Evolutionary conservation across 2,113 vertebrate species (phyloP), one percentile per base, ranked within the genome.

Genomic region (Gymnorhina tibicen): DNA sequence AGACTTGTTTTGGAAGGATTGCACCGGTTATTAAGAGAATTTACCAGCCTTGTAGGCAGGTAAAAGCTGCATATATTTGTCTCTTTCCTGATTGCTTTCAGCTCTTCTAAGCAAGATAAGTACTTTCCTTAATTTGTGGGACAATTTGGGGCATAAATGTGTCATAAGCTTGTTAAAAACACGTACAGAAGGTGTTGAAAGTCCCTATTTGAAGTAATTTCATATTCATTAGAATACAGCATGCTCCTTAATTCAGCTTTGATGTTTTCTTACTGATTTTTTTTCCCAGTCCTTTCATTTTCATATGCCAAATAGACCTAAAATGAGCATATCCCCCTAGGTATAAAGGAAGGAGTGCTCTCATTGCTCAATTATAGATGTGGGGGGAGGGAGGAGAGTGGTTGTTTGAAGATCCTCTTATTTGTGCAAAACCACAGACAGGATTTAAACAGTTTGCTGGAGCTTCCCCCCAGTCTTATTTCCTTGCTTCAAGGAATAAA

Each of bases 201-300:
- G 68, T 41, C 87, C 52, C 18, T 78, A 50, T 52, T 75, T 79
- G 70, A 78, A 76, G 49, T 58, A n/a, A 72, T 63, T 86, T 88
- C 46, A 15, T 80, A 50, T 67, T 92, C 80, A 92, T 94, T 89
- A 83, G 79, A 89, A 70, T 66, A 46, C 35, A 74, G 53, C 37
- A 12, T 77, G 70, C 50, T 89, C 55, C 32, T 86, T 82, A 81
- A 78, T 85, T 92, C 20, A 69, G 60, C 69, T 85, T 94, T 76
- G 91, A 86, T 96, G 83, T 75, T 96, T 76, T 67, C 90, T 79
- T 76, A 67, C 60, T 87, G 78, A 52, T 85, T 95, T 87, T 82
- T 97, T 96, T 95, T n/a, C n/a, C 87, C 95, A 94, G 70, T 80
- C 52, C 67, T 95, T 95, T 85, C 74, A 79, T 80, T 94, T 95